Evolutionary conservation across 1,140 invertebrate species (phyloP).

Genomic region (Goniozus legneri): DNA sequence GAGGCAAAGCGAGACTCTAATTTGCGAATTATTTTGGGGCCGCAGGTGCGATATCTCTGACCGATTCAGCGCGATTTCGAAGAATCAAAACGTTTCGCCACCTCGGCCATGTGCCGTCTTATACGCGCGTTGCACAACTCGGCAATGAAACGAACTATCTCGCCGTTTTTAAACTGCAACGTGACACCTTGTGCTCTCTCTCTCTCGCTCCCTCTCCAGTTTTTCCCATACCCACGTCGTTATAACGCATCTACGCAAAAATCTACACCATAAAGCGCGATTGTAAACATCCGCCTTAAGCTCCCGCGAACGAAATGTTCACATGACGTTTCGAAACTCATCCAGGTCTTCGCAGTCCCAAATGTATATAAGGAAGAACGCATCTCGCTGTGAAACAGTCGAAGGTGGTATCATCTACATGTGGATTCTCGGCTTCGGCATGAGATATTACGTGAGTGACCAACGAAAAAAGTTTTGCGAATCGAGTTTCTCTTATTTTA

Average conservation of each 20-base stretch:
- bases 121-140: conserved; percentile 28
- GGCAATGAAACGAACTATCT: conserved; percentile 32
- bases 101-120: background rate
- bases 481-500: too few relatives aligned
- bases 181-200: background rate
- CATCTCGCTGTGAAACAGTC: conserved; percentile 20
- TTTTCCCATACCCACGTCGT: conserved; percentile 30
- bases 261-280: conserved; percentile 24
- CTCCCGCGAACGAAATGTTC: conserved; percentile 26
- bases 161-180: conserved; percentile 29
- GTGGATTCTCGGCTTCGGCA: conserved; percentile 2
- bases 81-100: conserved; percentile 27
- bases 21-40: conserved; percentile 9
- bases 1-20: too few relatives aligned
- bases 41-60: conserved; percentile 6
- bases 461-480: too few relatives aligned
- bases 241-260: conserved; percentile 8
- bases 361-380: conserved; percentile 21
- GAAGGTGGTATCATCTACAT: background rate
- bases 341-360: conserved; percentile 26
- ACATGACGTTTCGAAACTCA: conserved; percentile 31
- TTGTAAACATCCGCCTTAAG: conserved; percentile 43
- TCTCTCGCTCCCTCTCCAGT: conserved; percentile 3
- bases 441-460: conserved; percentile 20
- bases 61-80: conserved; percentile 18